Base-by-base conservation (phyloP, 2,113 vertebrate species). In the Pelodiscus sinensis region DNA sequence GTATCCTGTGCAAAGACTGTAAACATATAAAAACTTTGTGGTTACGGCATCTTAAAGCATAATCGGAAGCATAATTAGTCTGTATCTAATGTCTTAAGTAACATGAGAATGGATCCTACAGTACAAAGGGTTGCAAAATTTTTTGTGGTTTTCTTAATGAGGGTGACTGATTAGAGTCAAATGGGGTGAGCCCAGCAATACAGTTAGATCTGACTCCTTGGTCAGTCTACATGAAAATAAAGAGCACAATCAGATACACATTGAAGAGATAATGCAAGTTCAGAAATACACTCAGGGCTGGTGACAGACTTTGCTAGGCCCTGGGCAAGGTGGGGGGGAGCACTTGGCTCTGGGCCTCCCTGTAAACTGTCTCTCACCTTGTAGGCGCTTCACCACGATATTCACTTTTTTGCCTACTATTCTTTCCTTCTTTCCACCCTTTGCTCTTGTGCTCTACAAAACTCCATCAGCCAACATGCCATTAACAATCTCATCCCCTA, bases 11-110 rank as follows among this genome's bases (percentile, higher is more conserved):
- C 92, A 95, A 95, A 93, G 91, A 94, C 95, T 96, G 94, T 93
- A 95, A 96, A 94, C 96, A 95, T 54, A 96, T 87, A 88, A 92
- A 93, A 95, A 91, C 92, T 97, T 95, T 95, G 93, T 82, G 75
- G 95, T 91, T 86, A 38, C 11, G 85, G 89, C 80, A 94, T 62
- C 85, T 92, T 82, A 68, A 65, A 65, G 52, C 93, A 91, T 0
- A 93, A 86, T 91, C 94, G 91, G 92, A 38, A 95, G 94, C 44
- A 44, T 44, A 44, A 44, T 44, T 78, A 93, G 91, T 85, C 91
- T 84, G 92, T 93, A 94, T 95, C 96, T 97, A 94, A 93, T 92
- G 94, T 86, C 86, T 94, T 89, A 90, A 94, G 71, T 88, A 95
- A 87, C 91, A 87, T 15, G 88, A 92, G 93, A 96, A 75, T 80